phyloP scores from a whole-genome alignment of 2,888 invertebrate genomes.

The Stramonita haemastoma region DNA sequence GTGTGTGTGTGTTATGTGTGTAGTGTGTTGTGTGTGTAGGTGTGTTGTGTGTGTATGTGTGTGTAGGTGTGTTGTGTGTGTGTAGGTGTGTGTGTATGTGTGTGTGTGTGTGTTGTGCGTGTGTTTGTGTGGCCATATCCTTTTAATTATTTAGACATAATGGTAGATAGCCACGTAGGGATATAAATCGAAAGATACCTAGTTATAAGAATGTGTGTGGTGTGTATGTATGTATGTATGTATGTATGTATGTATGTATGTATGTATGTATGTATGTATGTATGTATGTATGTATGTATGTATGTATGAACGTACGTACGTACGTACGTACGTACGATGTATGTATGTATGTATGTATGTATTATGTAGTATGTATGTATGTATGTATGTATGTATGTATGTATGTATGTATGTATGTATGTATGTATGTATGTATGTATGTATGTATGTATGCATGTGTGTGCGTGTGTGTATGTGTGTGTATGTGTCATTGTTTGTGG shows the following conservation, averaged over 20 bases:
- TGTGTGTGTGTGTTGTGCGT: background rate
- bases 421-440: conserved; percentile 2
- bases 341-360: background rate
- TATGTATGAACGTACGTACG: too few relatives aligned
- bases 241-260: background rate
- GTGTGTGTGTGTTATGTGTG: background rate
- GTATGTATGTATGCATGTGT: conserved; percentile 18
- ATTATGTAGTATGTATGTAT: too few relatives aligned
- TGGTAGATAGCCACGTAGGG: too few relatives aligned
- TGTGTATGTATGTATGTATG: background rate
- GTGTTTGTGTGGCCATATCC: conserved; percentile 19
- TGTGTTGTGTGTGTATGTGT: background rate
- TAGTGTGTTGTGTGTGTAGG: conserved; percentile 20
- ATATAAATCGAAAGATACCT: background rate
- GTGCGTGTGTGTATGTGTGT: background rate
- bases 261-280: background rate
- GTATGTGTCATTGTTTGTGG: background rate
- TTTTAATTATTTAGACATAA: background rate
- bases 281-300: background rate
- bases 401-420: background rate
- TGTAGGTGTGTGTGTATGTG: background rate
- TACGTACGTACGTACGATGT: too few relatives aligned
- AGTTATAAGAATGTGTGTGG: background rate
- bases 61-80: background rate
- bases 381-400: conserved; percentile 22